These are phyloP conservation scores for Rhagium mordax DNA, from an alignment of 2,888 invertebrate genomes.

Conservation along the genomic window DNA sequence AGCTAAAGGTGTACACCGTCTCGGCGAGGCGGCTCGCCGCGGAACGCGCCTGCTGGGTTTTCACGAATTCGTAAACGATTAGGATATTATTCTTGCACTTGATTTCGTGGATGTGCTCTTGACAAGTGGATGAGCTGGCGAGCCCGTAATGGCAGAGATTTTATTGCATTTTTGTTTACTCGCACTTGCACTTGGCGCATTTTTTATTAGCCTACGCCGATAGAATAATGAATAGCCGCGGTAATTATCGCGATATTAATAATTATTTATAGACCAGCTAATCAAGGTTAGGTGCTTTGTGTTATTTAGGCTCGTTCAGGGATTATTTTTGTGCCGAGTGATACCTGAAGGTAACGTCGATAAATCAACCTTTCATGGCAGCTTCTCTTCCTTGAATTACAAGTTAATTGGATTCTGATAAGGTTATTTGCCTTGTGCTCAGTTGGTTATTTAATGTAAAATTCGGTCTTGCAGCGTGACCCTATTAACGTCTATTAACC, in stretches of 20 bases:
- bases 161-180: constrained; percentile 3
- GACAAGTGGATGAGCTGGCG: constrained; percentile 3
- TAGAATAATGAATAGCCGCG: constrained; percentile 16
- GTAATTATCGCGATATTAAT: constrained; percentile 6
- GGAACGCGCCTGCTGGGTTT: constrained; percentile 36
- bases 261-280: constrained; percentile 15
- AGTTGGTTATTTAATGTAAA: no score
- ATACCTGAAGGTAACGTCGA: not conserved
- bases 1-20: constrained; percentile 47
- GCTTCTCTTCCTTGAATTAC: not conserved
- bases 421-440: no score
- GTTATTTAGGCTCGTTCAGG: constrained; percentile 4
- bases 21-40: constrained; percentile 45
- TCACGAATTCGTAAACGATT: constrained; percentile 37
- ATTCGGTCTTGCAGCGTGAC: no score
- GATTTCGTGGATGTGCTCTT: constrained; percentile 43
- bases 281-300: constrained; percentile 22
- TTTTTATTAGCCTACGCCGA: constrained; percentile 10
- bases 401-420: not conserved
- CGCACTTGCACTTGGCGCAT: not conserved
- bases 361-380: not conserved
- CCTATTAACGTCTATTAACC: no score
- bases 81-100: constrained; percentile 27
- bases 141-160: not conserved
- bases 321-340: not conserved